Conservation (phyloP, 2,888 invertebrate genomes). For the Cephus sareptanus region DNA sequence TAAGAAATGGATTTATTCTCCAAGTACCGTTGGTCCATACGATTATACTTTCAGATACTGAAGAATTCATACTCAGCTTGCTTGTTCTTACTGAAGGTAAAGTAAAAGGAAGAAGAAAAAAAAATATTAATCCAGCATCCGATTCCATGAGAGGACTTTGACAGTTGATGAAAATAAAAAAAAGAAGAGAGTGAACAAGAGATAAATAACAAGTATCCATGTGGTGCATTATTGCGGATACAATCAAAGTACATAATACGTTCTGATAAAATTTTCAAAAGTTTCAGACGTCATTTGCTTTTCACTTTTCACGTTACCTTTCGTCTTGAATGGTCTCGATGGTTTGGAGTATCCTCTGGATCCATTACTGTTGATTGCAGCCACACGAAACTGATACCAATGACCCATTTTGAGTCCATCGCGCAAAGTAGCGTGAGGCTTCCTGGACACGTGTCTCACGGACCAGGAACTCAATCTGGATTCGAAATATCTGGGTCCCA, state of each 20-base stretch:
- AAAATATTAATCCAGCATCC: neutral
- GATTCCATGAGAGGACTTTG: neutral
- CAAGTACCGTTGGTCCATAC: neutral
- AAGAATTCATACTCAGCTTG: constrained; percentile 41
- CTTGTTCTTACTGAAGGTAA: constrained; percentile 32
- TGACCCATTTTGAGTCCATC: constrained; percentile 75
- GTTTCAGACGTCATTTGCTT: no score
- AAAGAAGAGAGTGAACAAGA: no score
- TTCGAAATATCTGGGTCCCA: constrained; percentile 75
- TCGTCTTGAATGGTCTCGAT: constrained; percentile 71
- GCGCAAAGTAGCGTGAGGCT: constrained; percentile 69
- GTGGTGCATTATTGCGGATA: no score
- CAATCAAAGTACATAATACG: no score
- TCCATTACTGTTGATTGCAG: constrained; percentile 78
- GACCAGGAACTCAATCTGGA: constrained; percentile 76
- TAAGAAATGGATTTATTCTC: neutral
- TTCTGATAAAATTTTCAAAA: no score
- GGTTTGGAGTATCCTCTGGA: constrained; percentile 78
- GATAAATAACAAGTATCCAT: no score
- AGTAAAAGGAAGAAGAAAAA: constrained; percentile 5
- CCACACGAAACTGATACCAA: constrained; percentile 85
- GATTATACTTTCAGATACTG: constrained; percentile 34
- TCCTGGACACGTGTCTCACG: constrained; percentile 64
- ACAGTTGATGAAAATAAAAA: neutral
- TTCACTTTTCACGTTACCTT: constrained; percentile 31